These are phyloP conservation scores for Pantala flavescens DNA, from an alignment of 1,140 invertebrate genomes.

Conservation along the genomic window DNA sequence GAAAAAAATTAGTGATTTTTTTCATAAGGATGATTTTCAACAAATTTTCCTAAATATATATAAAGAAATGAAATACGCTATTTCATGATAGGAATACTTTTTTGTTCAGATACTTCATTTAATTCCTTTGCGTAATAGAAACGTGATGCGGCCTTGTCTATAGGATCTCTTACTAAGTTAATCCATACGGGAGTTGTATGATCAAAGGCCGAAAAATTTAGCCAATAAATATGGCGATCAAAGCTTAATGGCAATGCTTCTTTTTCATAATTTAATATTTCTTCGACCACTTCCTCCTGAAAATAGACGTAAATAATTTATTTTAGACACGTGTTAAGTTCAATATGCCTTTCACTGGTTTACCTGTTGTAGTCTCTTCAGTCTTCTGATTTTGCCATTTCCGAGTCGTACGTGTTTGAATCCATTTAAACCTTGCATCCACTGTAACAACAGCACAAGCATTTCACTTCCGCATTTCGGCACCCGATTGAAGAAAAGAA, in stretches of 20 bases:
- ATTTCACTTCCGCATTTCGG: constrained; percentile 54
- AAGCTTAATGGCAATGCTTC: constrained; percentile 48
- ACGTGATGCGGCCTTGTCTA: constrained; percentile 29
- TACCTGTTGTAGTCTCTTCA: constrained; percentile 40
- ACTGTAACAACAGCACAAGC: constrained; percentile 50
- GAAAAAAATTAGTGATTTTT: no score
- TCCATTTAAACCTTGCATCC: constrained; percentile 46
- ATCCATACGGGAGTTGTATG: constrained; percentile 50
- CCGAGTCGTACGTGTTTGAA: constrained; percentile 49
- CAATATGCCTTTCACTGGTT: background rate
- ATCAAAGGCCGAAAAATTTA: constrained; percentile 50
- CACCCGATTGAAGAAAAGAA: constrained; percentile 52
- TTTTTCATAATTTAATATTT: constrained; percentile 41
- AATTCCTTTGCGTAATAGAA: constrained; percentile 18
- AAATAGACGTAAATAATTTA: constrained; percentile 18
- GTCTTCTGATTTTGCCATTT: constrained; percentile 26
- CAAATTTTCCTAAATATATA: constrained; percentile 15
- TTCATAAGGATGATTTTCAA: no score
- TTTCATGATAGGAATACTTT: no score
- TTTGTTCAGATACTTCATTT: constrained; percentile 5
- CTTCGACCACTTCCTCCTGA: constrained; percentile 44
- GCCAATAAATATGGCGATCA: constrained; percentile 51
- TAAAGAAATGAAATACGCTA: no score
- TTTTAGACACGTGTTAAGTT: background rate
- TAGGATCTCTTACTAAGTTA: constrained; percentile 53